Evolutionary conservation across 2,113 vertebrate genomes (phyloP), one percentile per base, ranked within the genome.

Genomic region (Embiotoca jacksoni): DNA sequence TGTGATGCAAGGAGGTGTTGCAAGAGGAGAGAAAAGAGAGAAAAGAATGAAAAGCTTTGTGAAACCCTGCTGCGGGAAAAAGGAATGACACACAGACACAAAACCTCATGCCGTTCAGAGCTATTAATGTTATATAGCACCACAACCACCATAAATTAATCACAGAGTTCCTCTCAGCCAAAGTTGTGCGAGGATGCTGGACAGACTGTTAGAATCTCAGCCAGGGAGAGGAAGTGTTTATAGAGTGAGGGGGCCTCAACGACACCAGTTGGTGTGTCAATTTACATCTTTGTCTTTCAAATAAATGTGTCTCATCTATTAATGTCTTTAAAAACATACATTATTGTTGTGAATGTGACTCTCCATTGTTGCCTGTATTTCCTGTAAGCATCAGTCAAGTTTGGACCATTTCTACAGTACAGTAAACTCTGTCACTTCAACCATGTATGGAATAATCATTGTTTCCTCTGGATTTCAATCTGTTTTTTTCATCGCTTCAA

Each of bases 1-100:
- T 83, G 84, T 86, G 83, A 92, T 88, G 89, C 86, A 88, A 79
- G 72, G 90, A 92, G 91, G 91, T 86, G 88, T 88, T 87, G 79
- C 64, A 59, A 87, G 80, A 82, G 81, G 81, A 81, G 81, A 88
- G 81, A 88, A 88, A 80, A 87, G 58, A 78, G 67, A 80, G 73
- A 81, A 78, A 49, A 78, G 75, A 88, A 87, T 81, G 80, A 89
- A 81, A 85, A 75, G 81, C 88, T 86, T 85, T 87, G 82, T 91
- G 84, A 89, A 86, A 82, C 72, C 80, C 84, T 88, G 80, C 90
- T 80, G 88, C 86, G 82, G 91, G 91, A 90, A 91, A 84, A 74
- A 60, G 69, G 62, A 65, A 6, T 1, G 59, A 61, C 59, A 52
- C 2, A 36, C 47, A 50, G 58, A 80, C 69, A 72, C 58, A 69